Evolutionary conservation across 2,888 invertebrate genomes (phyloP).

Genomic region (Labia minor): DNA sequence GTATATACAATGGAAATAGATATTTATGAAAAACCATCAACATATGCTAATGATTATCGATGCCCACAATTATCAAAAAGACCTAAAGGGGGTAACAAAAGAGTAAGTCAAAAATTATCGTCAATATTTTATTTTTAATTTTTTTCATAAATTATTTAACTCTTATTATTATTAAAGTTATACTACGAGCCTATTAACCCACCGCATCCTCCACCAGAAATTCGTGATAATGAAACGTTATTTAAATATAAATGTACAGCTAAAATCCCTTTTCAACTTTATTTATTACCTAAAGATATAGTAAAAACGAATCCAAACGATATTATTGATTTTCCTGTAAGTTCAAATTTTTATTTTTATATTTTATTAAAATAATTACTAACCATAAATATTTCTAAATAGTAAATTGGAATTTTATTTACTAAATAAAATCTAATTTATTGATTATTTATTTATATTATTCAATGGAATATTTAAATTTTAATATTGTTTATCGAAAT

Average conservation of each 20-base stretch:
- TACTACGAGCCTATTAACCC: neutral
- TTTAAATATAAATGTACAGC: neutral
- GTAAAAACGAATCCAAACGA: neutral
- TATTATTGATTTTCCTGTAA: neutral
- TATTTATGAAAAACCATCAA: neutral
- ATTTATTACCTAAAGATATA: neutral
- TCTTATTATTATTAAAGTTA: neutral
- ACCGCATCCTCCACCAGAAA: neutral
- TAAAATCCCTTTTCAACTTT: neutral
- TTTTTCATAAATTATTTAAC: neutral
- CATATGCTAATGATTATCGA: neutral
- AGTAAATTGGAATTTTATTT: no score
- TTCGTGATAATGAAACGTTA: neutral
- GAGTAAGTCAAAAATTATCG: no score
- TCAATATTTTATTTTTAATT: no score
- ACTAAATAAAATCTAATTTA: no score
- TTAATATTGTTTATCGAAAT: no score
- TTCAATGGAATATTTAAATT: no score
- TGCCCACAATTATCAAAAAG: neutral
- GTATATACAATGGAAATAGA: neutral
- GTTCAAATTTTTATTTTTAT: neutral
- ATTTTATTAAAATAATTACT: no score
- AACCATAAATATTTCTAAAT: no score
- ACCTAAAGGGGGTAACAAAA: neutral
- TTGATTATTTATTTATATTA: no score